Conservation (phyloP, 2,888 invertebrate genomes). For the Abrostola tripartita region DNA sequence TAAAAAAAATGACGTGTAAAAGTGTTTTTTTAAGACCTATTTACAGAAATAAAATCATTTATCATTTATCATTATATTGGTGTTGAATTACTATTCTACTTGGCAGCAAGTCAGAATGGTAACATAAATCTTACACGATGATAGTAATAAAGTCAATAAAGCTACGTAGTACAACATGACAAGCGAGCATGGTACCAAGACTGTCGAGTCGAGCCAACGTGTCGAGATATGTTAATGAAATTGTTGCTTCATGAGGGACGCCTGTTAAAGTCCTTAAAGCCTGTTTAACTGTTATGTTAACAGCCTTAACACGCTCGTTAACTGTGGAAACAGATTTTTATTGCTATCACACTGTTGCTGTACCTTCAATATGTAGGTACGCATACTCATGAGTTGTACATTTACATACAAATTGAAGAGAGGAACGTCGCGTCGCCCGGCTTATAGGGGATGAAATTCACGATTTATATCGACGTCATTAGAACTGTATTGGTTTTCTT, state of each 20-base stretch:
- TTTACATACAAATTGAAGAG: slow-evolving; percentile 50
- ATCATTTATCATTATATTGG: too few relatives aligned
- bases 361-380: slow-evolving; percentile 11
- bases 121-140: neutral
- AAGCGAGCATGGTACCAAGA: slow-evolving; percentile 10
- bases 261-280: slow-evolving; percentile 49
- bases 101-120: too few relatives aligned
- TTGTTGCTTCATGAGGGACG: slow-evolving; percentile 41
- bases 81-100: too few relatives aligned
- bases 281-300: slow-evolving; percentile 62
- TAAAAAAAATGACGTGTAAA: too few relatives aligned
- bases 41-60: too few relatives aligned
- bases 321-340: slow-evolving; percentile 54
- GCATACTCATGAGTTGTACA: slow-evolving; percentile 16
- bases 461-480: slow-evolving; percentile 9
- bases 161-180: neutral
- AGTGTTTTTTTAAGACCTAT: too few relatives aligned
- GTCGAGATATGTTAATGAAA: slow-evolving; percentile 61
- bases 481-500: neutral
- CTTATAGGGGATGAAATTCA: neutral
- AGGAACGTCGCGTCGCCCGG: slow-evolving; percentile 12
- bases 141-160: neutral
- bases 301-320: slow-evolving; percentile 60
- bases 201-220: slow-evolving; percentile 23
- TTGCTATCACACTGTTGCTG: slow-evolving; percentile 33